These are phyloP conservation scores for Dicerorhinus sumatrensis DNA, from an alignment of 2,113 vertebrate species.

Conservation along the genomic window DNA sequence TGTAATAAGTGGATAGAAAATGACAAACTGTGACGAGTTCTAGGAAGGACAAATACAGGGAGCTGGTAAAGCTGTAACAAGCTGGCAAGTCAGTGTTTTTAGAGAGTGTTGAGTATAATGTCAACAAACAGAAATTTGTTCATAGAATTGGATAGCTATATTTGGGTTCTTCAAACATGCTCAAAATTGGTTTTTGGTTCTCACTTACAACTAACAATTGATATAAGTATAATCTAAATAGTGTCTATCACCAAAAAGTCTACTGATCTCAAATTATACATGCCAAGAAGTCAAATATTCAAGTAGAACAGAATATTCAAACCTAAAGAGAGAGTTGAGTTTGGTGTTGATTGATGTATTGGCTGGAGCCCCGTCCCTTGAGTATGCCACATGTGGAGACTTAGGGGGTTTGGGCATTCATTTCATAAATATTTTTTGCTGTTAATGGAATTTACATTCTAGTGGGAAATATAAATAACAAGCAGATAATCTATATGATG, in stretches of 20 bases:
- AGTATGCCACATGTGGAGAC: background rate
- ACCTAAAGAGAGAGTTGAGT: background rate
- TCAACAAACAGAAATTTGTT: background rate
- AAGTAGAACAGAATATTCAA: background rate
- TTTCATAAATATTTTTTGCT: background rate
- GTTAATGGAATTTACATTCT: background rate
- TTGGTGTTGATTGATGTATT: background rate
- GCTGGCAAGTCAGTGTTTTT: background rate
- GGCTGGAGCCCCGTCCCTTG: background rate
- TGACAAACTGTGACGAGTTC: background rate
- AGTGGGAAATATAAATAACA: background rate
- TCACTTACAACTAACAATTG: background rate
- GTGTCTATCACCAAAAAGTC: background rate
- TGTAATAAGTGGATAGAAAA: background rate
- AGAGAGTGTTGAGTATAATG: background rate
- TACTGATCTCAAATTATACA: background rate
- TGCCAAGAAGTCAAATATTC: background rate
- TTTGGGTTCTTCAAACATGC: background rate
- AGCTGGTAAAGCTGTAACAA: background rate
- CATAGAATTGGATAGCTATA: background rate
- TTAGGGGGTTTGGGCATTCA: background rate
- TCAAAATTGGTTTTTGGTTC: background rate
- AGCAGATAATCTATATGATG: background rate
- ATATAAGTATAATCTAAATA: background rate
- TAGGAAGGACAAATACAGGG: background rate